Evolutionary conservation across 2,113 vertebrate species (phyloP), one percentile per base, ranked within the genome.

Genomic region (Eurypyga helias): DNA sequence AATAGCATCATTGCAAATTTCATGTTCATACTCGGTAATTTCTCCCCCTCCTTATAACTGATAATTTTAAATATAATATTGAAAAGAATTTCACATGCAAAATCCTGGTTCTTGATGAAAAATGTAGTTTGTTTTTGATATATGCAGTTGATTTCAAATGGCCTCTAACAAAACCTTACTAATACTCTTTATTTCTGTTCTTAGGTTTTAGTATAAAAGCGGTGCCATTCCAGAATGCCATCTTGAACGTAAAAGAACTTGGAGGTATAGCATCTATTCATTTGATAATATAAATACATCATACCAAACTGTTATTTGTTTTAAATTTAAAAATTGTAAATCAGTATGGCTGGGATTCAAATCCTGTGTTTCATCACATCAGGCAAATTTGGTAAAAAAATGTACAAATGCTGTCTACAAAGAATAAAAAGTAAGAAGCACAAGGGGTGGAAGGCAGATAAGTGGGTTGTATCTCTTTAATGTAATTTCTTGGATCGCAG

Each of bases 181-280:
- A 88, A 98, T 96, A 45, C n/a, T 90, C 69, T 93, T 89, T 58
- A 57, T 96, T 96, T 98, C 78, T 97, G 24, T 95, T 98, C 95
- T 83, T 91, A 99, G 99, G 99, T 98, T 99, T 99, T 98, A 99
- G 99, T 97, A 99, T 99, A 98, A 99, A 99, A 99, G 99, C 99
- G 38, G 99, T 99, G 96, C 98, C 99, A 91, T 99, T 99, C 97
- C 99, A 99, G 98, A 99, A 99, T 97, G 99, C 99, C 95, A 98
- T 99, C 98, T 98, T 99, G 98, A 99, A 99, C 93, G 99, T 99
- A 87, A 99, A 99, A 98, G 99, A 99, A 98, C 99, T 99, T 72
- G 99, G 99, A 99, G 99, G 99, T 99, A 99, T 97, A 97, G 66
- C 51, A 38, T 93, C 94, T 97, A 75, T 90, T 97, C 1, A 57